These are phyloP conservation scores for Microplitis mediator DNA, from an alignment of 1,140 invertebrate species.

Conservation along the genomic window DNA sequence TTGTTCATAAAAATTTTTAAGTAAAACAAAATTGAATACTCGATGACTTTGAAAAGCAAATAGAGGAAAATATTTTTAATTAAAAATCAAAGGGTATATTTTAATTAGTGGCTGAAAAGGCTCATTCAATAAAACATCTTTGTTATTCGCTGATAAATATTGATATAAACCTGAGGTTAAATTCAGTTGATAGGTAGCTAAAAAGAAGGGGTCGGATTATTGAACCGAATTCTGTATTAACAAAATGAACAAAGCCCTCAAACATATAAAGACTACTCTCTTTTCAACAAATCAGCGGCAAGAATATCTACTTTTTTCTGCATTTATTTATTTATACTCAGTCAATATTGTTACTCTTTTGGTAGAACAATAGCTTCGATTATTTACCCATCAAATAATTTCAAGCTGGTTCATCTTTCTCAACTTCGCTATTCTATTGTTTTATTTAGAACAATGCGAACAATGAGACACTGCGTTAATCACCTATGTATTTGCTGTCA, in stretches of 20 bases:
- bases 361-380: constrained; percentile 13
- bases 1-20: neutral
- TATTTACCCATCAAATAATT: constrained; percentile 1
- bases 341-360: neutral
- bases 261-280: too few species aligned
- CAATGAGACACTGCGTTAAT: constrained; percentile 16
- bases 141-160: too few species aligned
- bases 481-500: constrained; percentile 7
- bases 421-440: constrained; percentile 7
- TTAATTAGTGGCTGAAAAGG: neutral
- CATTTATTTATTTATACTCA: neutral
- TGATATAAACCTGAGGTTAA: too few species aligned
- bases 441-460: constrained; percentile 9
- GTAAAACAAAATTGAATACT: neutral
- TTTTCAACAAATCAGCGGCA: neutral
- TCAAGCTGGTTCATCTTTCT: neutral
- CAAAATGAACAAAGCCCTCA: too few species aligned
- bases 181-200: too few species aligned
- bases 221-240: too few species aligned
- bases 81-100: neutral
- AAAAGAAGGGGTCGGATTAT: too few species aligned
- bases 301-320: neutral
- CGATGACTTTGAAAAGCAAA: neutral
- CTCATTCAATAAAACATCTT: neutral
- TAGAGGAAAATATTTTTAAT: neutral